Base-by-base conservation (phyloP, 1,140 invertebrate genomes). In the Caenorhabditis brenneri region DNA sequence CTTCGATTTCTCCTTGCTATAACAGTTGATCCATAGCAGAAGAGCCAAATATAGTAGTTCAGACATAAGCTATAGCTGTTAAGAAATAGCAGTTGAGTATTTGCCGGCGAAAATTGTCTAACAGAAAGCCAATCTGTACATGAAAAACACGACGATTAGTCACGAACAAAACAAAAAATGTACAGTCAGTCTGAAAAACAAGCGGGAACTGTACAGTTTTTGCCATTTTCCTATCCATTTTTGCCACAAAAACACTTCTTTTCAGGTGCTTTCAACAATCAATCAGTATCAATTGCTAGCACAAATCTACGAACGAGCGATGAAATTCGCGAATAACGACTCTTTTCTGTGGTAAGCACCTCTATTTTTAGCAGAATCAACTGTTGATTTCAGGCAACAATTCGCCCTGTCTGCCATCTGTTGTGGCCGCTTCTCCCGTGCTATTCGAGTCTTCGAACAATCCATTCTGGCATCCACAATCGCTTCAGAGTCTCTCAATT, bases 271-370 rank as follows among this genome's bases (percentile, higher is more conserved):
- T 15, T 86, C 85, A 0, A 86, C 79, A 24, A 65, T 86, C 31
- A 85, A 85, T 39, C 85, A 86, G 33, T 86, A 86, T 42, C 84
- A 86, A 51, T 33, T 85, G 3, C 55, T 86, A n/a, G 51, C 60
- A 0, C 65, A 82, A 51, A 80, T 86, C 65, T 85, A 82, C 84
- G 85, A 86, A 33, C 79, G 84, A 36, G 80, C 85, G 19, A 86
- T 86, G 85, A 86, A 86, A 48, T 86, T 86, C 42, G 85, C 85
- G 5, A 85, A 86, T 51, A 58, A 86, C 29, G 85, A 86, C 69
- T 51, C 69, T 2, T 86, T 81, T 78, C 49, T 86, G n/a, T 86
- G 85, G 85, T 85, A 79, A 48, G n/a, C n/a, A n/a, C n/a, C n/a
- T n/a, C n/a, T n/a, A n/a, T 51, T 51, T 51, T 51, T 19, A 51